A percentile compares a stretch with the other conserved stretches of the same genome.
Evolutionary conservation across 2,888 invertebrate genomes (phyloP).

Genomic region (Acanthacorydalis orientalis): DNA sequence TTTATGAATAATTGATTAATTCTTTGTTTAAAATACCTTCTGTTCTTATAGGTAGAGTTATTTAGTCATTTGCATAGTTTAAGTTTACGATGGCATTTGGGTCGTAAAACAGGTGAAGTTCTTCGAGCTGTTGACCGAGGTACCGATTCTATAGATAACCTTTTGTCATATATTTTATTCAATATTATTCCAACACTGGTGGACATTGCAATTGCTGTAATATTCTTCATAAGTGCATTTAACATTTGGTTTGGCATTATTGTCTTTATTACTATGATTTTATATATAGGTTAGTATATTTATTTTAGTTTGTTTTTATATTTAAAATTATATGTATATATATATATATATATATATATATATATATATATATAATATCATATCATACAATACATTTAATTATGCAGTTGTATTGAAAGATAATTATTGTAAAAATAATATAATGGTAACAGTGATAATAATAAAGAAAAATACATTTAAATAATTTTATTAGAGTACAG

Average conservation of each 20-base stretch:
- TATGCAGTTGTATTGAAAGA: too few relatives aligned
- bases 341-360: not conserved
- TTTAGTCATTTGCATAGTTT: conserved; percentile 79
- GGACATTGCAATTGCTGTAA: conserved; percentile 81
- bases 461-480: too few relatives aligned
- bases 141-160: conserved; percentile 87
- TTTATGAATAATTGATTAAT: too few relatives aligned
- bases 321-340: not conserved
- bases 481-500: too few relatives aligned
- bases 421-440: too few relatives aligned
- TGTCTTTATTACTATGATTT: conserved; percentile 80
- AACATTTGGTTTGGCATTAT: conserved; percentile 92
- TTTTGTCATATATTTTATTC: conserved; percentile 83
- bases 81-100: conserved; percentile 87
- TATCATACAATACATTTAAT: not conserved
- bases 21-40: conserved; percentile 1
- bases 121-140: conserved; percentile 93
- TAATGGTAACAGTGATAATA: too few relatives aligned
- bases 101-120: conserved; percentile 93
- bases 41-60: conserved; percentile 45
- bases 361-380: not conserved
- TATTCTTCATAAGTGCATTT: conserved; percentile 75
- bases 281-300: conserved; percentile 69
- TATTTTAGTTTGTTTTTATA: not conserved
- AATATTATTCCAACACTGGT: conserved; percentile 84